Base-by-base conservation (phyloP, 2,113 vertebrate genomes). In the Neodon shergylaensis region DNA sequence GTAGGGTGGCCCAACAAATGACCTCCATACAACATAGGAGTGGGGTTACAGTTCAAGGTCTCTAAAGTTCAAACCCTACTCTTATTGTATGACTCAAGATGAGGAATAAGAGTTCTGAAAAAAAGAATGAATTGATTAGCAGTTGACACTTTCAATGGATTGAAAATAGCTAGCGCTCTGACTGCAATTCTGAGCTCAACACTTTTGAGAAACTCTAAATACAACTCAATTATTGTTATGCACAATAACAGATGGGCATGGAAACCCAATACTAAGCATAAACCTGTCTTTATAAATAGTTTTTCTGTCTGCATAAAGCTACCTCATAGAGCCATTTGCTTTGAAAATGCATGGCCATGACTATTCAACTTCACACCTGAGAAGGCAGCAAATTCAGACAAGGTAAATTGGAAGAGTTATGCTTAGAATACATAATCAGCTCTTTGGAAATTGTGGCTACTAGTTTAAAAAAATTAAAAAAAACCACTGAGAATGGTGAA, bases 261-360 rank as follows among this genome's bases (percentile, higher is more conserved):
- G 61, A 91, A 92, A 86, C 63, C 24, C 61, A 82, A 63, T 17
- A 36, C 31, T 70, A 61, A 81, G 70, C 28, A 4, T 39, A 63
- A 88, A 42, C 31, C 3, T n/a, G 3, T 89, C 14, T 94, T 39
- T 36, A 87, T 83, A 90, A 94, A 78, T 28, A 78, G 88, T 49
- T 58, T 65, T 93, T 78, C 36, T 63, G 7, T 82, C 74, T 93
- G 52, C 42, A 86, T 66, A 91, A 96, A 88, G 33, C n/a, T 89
- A 17, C 82, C 65, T 26, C 54, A 5, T n/a, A 88, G 66, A 90
- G 33, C 33, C 61, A 72, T 96, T 91, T 93, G 28, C 31, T 84
- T 91, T 79, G 66, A 14, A 85, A 91, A 70, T 92, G 7, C 31
- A 77, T 88, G 70, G 16, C n/a, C 66, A 81, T 14, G 72, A 70